Percentiles rank a stretch among this genome's conserved stretches.
Evolutionary conservation across 92 coral and sea anemone genomes (phyloP).

Genomic region (Muricea muricata): DNA sequence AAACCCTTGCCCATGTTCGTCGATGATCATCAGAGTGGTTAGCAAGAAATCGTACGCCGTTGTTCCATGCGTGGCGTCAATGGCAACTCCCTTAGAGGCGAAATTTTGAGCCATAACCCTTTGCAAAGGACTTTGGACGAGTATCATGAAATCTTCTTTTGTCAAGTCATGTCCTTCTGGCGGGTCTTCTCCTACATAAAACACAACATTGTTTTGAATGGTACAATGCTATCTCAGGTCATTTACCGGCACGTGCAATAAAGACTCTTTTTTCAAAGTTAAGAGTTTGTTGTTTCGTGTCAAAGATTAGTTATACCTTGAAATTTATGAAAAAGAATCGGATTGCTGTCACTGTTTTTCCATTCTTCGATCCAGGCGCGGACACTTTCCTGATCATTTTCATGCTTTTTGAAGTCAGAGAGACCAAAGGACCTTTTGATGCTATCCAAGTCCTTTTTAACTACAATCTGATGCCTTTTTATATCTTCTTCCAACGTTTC

Average conservation of each 20-base stretch:
- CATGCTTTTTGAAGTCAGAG: not conserved
- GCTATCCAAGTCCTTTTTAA: constrained; percentile 6
- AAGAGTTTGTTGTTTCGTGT: too few relatives aligned
- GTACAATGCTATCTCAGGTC: too few relatives aligned
- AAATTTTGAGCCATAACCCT: constrained; percentile 10
- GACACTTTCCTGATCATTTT: constrained; percentile 12
- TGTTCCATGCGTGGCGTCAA: constrained; percentile 34
- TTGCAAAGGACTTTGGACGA: constrained; percentile 22
- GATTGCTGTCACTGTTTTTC: not conserved
- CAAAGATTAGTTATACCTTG: constrained; percentile 10
- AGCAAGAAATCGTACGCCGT: constrained; percentile 16
- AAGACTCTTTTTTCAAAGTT: not conserved
- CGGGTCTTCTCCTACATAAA: not conserved
- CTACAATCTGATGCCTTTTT: not conserved
- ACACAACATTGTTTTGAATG: not conserved
- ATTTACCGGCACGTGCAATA: too few relatives aligned
- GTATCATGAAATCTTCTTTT: constrained; percentile 5
- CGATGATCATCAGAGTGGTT: constrained; percentile 9
- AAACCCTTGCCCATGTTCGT: constrained; percentile 30
- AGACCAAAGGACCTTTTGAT: not conserved
- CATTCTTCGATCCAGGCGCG: constrained; percentile 29
- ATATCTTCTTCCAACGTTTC: not conserved
- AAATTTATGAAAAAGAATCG: constrained; percentile 18
- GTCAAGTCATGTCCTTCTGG: constrained; percentile 1
- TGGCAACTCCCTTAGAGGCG: constrained; percentile 1